Base-by-base conservation (phyloP, 2,113 vertebrate genomes). In the Myrmecophaga tridactyla region DNA sequence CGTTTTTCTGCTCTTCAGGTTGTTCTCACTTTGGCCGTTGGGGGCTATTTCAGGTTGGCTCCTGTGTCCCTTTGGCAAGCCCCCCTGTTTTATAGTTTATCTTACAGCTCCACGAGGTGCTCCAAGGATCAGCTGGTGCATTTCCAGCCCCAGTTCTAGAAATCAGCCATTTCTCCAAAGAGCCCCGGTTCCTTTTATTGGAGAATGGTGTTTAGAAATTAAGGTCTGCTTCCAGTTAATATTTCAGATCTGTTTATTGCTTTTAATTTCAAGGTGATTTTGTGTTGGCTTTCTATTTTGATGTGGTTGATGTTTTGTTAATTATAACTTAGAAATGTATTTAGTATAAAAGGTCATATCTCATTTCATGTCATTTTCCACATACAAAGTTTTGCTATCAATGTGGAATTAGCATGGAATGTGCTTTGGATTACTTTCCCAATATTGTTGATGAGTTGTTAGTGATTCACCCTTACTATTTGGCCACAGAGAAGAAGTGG, bases 291-390 rank as follows among this genome's bases (percentile, higher is more conserved):
- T 92, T 90, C 41, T 96, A 58, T 96, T 96, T 96, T 93, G 80
- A 83, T 78, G 48, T 58, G 11, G 9, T 53, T 85, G 29, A 46
- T 72, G 5, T 69, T 87, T 77, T 86, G 43, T 48, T 73, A 62
- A 92, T 60, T 94, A 25, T 90, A 85, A 97, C 97, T 98, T 93
- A 82, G 94, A 94, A 96, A 96, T 78, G 1, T 81, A 94, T 95
- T 97, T 96, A 56, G 87, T 81, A 70, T 63, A 72, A 85, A 82
- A 18, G 36, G 5, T 63, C 41, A 11, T 89, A 72, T 73, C 14
- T 51, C 67, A 53, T 36, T 53, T 80, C 73, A 23, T 81, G 25
- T 81, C 2, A 69, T 31, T 86, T 85, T 94, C 12, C 39, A 27
- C 53, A 82, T 18, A 60, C 11, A 62, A 85, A 84, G 17, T 23